A percentile compares a stretch with the other conserved stretches of the same genome.
These are phyloP conservation scores for Falcaria lacertinaria DNA, from an alignment of 2,888 invertebrate species.

Conservation along the genomic window DNA sequence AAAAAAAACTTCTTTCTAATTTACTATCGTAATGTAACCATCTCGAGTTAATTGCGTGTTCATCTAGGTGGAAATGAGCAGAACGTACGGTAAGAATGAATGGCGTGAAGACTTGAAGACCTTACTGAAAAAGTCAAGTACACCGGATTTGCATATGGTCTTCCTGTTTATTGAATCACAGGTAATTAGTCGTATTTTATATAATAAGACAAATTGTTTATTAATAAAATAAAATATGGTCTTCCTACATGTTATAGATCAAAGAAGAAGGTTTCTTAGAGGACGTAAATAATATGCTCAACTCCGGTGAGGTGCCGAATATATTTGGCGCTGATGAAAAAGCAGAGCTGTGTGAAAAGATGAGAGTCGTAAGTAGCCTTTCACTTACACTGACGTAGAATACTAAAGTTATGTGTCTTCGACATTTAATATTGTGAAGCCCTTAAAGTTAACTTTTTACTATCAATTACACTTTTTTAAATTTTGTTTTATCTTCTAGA, in stretches of 20 bases:
- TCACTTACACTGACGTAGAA: neutral
- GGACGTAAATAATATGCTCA: slow-evolving; percentile 94
- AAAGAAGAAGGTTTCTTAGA: slow-evolving; percentile 96
- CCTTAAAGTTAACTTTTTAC: too few relatives aligned
- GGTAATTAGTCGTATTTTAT: slow-evolving; percentile 52
- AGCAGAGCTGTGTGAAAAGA: slow-evolving; percentile 94
- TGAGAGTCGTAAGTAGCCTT: slow-evolving; percentile 80
- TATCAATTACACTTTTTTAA: neutral
- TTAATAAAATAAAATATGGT: neutral
- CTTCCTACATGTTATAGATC: slow-evolving; percentile 72
- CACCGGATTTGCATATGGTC: slow-evolving; percentile 91
- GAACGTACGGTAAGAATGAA: slow-evolving; percentile 89
- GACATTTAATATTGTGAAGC: too few relatives aligned
- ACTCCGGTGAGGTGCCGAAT: slow-evolving; percentile 96
- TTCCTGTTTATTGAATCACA: slow-evolving; percentile 95
- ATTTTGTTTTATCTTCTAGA: slow-evolving; percentile 41
- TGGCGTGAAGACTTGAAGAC: slow-evolving; percentile 96
- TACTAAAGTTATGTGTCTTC: neutral
- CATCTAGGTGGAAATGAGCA: slow-evolving; percentile 91
- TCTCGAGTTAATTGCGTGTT: slow-evolving; percentile 1
- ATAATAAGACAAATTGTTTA: too few relatives aligned
- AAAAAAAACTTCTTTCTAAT: neutral
- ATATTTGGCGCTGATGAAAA: slow-evolving; percentile 92
- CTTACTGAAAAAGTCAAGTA: slow-evolving; percentile 88
- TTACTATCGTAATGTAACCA: neutral